Evolutionary conservation across 2,888 invertebrate genomes (phyloP), one percentile per base, ranked within the genome.

Genomic region (Idaea dimidiata): DNA sequence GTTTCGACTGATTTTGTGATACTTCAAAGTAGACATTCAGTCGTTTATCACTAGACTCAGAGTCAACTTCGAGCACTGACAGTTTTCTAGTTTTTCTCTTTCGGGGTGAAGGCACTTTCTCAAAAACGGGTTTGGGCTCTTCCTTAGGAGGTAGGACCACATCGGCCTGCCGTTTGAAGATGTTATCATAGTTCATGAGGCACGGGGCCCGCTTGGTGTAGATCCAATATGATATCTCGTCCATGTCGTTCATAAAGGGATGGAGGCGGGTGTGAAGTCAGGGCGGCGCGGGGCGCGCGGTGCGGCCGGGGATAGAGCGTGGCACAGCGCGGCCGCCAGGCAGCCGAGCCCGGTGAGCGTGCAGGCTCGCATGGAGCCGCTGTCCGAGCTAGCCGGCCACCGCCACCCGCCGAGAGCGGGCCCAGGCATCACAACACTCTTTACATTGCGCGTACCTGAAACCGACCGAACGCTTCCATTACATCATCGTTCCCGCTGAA

Each of bases 181-280:
- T 71, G 73, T 83, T 86, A 58, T 91, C 89, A 80, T 87, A 88
- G 72, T 84, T 84, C 72, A 86, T 84, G 54, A 92, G 87, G 80
- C 92, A 93, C 0, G 93, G 93, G 16, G 93, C 89, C 74, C 89
- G 80, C 68, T 88, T 88, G 0, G 93, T 91, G 70, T 83, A 81
- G 33, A 93, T 82, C 93, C 93, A 93, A 70, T 84, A 91, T 0
- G 86, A 77, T 78, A 93, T 92, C 75, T 92, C 92, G 68, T 92
- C 91, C 88, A 91, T 91, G 68, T 81, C 84, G 82, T 72, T 89
- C 84, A 89, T 88, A 88, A 88, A 87, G 87, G 87, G 87, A 86
- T 58, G 10, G 69, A 74, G 69, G 57, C 66, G 16, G 64, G 62
- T 8, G 67, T n/a, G 54, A 57, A 62, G 60, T 18, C 33, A 59